These are phyloP conservation scores for Tragelaphus strepsiceros DNA, from an alignment of 2,113 vertebrate genomes.

Conservation along the genomic window DNA sequence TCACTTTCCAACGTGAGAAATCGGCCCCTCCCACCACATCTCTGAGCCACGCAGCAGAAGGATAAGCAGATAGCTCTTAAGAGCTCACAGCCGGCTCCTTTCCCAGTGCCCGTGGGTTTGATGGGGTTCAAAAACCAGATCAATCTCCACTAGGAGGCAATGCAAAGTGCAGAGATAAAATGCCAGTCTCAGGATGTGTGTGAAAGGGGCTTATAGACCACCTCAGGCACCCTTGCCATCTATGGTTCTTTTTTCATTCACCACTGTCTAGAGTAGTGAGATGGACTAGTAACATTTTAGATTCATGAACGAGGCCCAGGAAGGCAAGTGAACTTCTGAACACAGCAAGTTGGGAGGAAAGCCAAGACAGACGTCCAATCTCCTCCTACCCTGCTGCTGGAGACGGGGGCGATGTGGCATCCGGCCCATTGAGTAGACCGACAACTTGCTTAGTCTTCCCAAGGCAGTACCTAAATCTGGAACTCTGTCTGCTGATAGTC, in stretches of 20 bases:
- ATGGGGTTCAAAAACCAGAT: background rate
- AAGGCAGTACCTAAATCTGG: background rate
- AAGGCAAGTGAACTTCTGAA: background rate
- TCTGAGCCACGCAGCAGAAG: slow-evolving; percentile 18
- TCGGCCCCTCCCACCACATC: background rate
- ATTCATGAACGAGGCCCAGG: background rate
- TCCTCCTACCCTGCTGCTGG: background rate
- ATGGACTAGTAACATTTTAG: background rate
- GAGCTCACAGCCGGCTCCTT: background rate
- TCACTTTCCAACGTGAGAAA: slow-evolving; percentile 60
- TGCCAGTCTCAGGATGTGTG: background rate
- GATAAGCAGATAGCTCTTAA: slow-evolving; percentile 20
- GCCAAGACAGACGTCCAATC: too few relatives aligned
- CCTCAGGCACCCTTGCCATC: too few relatives aligned
- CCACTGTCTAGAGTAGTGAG: too few relatives aligned
- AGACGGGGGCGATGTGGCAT: fast-evolving
- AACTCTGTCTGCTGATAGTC: background rate
- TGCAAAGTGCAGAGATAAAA: background rate
- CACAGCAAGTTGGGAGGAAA: background rate
- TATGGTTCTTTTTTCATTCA: too few relatives aligned
- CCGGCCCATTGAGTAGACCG: too few relatives aligned
- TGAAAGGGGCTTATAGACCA: background rate
- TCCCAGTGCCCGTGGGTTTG: background rate
- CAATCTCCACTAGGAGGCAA: background rate
- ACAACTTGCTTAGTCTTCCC: background rate